Evolutionary conservation across 2,888 invertebrate genomes (phyloP), one percentile per base, ranked within the genome.

Genomic region (Scaptomyza reducta): DNA sequence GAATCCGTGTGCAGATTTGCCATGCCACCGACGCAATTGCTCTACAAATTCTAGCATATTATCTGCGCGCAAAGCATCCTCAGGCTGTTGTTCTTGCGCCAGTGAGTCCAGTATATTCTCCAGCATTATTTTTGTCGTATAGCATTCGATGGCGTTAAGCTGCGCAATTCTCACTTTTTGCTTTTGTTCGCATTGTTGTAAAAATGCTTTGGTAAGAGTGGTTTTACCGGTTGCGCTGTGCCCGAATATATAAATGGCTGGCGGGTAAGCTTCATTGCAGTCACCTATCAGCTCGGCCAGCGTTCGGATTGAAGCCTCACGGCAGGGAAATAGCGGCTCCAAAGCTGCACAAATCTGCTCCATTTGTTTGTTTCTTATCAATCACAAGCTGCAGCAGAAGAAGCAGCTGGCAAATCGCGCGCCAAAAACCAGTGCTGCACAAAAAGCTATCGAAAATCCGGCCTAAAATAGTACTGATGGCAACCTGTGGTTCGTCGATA

Each of bases 141-240:
- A 96, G 90, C 96, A 96, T 91, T 97, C 97, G 7, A 97, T 94
- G 89, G 97, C 96, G 92, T 97, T 96, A 29, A 97, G 92, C 40
- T 94, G 89, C 1, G 73, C 89, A 5, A 62, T 53, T 18, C 77
- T 70, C 31, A 95, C 94, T 80, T 94, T 92, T 44, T 88, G 89
- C 90, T 93, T 94, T 4, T 72, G 64, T 10, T 53, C 54, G 70
- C 94, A 94, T 53, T 93, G 89, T 40, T 92, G 88, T 4, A 97
- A 90, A 11, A 96, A 91, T 10, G 93, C 92, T 55, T 93, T 93
- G 5, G 96, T 90, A 61, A 97, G 93, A 16, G 95, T 90, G n/a
- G 95, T 94, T 93, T 98, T 98, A 29, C 97, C 97, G 22, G 96
- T 96, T 10, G 96, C 95, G 76, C 96, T 94, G 89, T 95, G 95